A percentile compares a stretch with the other conserved stretches of the same genome.
Evolutionary conservation across 2,888 invertebrate genomes (phyloP).

Genomic region (Drosophila kuntzei): DNA sequence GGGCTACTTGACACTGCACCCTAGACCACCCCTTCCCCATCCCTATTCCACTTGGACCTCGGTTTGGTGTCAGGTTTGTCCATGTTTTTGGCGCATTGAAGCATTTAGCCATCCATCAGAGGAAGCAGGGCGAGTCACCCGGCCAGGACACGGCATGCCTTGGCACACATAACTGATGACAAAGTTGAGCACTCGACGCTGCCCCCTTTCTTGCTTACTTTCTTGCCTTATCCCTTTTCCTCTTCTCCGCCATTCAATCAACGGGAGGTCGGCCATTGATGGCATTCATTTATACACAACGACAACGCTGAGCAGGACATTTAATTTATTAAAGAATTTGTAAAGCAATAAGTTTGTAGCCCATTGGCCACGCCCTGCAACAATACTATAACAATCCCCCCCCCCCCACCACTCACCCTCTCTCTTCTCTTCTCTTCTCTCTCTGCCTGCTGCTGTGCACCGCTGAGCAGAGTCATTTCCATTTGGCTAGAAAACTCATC

Average conservation of each 20-base stretch:
- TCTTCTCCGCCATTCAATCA: slow-evolving; percentile 37
- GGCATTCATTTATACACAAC: slow-evolving; percentile 46
- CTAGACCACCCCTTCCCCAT: neutral
- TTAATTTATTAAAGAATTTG: slow-evolving; percentile 81
- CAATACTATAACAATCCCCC: neutral
- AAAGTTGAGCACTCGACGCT: slow-evolving; percentile 58
- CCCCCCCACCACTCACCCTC: neutral
- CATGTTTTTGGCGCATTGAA: slow-evolving; percentile 55
- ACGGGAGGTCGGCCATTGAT: slow-evolving; percentile 48
- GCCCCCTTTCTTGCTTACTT: slow-evolving; percentile 6
- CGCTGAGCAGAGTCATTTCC: slow-evolving; percentile 23
- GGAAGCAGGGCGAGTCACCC: slow-evolving; percentile 7
- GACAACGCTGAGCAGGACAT: slow-evolving; percentile 56
- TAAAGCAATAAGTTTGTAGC: slow-evolving; percentile 75
- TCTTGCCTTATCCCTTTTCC: slow-evolving; percentile 12
- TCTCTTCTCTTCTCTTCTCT: no score
- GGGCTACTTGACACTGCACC: slow-evolving; percentile 51
- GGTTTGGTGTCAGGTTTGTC: slow-evolving; percentile 43
- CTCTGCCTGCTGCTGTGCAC: neutral
- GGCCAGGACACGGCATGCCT: slow-evolving; percentile 21
- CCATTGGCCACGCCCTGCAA: slow-evolving; percentile 49
- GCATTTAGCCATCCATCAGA: slow-evolving; percentile 74
- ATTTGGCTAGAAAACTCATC: slow-evolving; percentile 31
- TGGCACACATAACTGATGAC: slow-evolving; percentile 64
- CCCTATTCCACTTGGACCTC: neutral